These are phyloP conservation scores for Sminthurinus signatus DNA, from an alignment of 1,140 invertebrate genomes.

Conservation along the genomic window DNA sequence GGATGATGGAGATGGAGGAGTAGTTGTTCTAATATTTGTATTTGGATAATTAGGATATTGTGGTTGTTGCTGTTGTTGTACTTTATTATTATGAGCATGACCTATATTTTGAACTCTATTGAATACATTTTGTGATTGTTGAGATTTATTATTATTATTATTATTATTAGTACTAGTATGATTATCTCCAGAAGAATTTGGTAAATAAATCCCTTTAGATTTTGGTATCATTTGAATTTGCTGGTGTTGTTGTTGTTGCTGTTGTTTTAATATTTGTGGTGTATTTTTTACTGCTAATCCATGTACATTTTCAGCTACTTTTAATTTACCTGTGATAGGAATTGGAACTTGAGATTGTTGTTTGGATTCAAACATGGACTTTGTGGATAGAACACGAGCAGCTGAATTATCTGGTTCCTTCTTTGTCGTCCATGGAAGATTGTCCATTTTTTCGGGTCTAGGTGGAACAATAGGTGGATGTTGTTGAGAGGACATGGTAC, in stretches of 20 bases:
- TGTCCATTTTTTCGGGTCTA: slow-evolving; percentile 17
- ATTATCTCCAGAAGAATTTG: too few relatives aligned
- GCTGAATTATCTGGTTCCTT: not conserved
- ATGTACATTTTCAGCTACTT: slow-evolving; percentile 1
- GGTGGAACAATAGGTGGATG: not conserved
- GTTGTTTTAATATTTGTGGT: not conserved
- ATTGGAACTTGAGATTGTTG: not conserved
- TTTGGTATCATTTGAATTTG: too few relatives aligned
- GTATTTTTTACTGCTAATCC: not conserved
- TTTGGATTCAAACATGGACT: not conserved
- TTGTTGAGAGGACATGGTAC: not conserved
- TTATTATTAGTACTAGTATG: too few relatives aligned
- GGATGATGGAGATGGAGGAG: not conserved
- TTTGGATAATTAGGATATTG: too few relatives aligned
- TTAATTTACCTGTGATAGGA: not conserved
- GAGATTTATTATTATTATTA: too few relatives aligned
- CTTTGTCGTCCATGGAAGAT: slow-evolving; percentile 31
- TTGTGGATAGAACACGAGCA: not conserved
- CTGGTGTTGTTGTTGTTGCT: not conserved
- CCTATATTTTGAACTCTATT: too few relatives aligned
- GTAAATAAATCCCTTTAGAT: too few relatives aligned
- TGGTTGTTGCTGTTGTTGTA: too few relatives aligned
- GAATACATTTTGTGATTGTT: too few relatives aligned
- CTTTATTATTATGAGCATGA: too few relatives aligned
- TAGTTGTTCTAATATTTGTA: not conserved